Evolutionary conservation across 1,140 invertebrate genomes (phyloP), one percentile per base, ranked within the genome.

Genomic region (Drosophila busckii): DNA sequence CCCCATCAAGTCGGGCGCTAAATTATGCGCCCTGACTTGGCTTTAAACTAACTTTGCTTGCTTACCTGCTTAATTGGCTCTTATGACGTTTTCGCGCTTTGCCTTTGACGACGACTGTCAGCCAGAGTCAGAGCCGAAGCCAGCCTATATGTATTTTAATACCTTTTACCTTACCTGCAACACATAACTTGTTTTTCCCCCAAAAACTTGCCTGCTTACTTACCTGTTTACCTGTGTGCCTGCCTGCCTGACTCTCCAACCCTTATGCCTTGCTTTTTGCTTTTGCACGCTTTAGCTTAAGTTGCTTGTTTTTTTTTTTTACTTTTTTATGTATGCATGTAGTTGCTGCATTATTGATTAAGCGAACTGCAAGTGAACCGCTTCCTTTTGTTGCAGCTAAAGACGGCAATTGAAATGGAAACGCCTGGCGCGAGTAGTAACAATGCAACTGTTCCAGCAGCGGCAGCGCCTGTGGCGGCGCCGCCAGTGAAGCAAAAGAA

Each of bases 11-110:
- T 63, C 35, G 50, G 50, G 35, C 50, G 22, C 28, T 49, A 67
- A 62, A 67, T 55, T 66, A 66, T 66, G 58, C 59, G 53, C 53
- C 53, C 41, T 25, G 10, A 20, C 16, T 46, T 58, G 26, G 26
- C 10, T 35, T 20, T 35, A 26, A 7, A 37, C 19, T 12, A 22
- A 28, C 46, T 44, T 22, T 45, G 44, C 56, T 55, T 56, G 70
- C 52, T 82, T 82, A 70, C 70, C 76, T 83, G 76, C 70, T 83
- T 82, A 82, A 82, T 82, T 82, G 75, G 75, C 75, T 82, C 73
- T 82, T 82, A 82, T 82, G 75, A 82, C 75, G 75, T 82, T 82
- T 82, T 82, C 67, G 75, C 75, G 75, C 75, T 82, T 70, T 54
- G 46, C 59, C 56, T 53, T 58, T 13, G 46, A 34, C 37, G 58